Evolutionary conservation across 1,140 invertebrate genomes (phyloP).

Genomic region (Heliconius hermathena): DNA sequence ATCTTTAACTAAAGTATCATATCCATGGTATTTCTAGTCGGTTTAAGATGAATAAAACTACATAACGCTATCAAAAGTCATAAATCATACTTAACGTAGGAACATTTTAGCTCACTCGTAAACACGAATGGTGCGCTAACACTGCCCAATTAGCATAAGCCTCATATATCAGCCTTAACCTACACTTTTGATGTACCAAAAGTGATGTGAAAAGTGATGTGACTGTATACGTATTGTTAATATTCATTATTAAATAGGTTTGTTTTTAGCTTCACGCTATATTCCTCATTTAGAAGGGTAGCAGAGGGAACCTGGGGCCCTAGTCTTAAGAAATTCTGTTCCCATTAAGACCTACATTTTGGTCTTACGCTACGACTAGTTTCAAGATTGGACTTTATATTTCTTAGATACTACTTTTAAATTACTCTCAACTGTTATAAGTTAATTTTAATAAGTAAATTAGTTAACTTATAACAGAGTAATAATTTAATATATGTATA

Average conservation of each 20-base stretch:
- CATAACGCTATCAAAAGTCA: slow-evolving; percentile 10
- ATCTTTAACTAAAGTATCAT: neutral
- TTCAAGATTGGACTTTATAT: too few species aligned
- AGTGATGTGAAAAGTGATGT: neutral
- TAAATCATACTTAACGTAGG: slow-evolving; percentile 13
- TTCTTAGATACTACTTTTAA: too few species aligned
- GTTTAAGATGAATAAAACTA: slow-evolving; percentile 13
- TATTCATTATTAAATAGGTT: neutral
- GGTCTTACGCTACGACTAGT: too few species aligned
- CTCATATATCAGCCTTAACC: slow-evolving; percentile 31
- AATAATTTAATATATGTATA: too few species aligned
- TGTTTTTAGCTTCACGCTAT: neutral
- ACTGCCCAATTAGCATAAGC: slow-evolving; percentile 32
- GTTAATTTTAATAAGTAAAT: too few species aligned
- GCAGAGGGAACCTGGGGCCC: too few species aligned
- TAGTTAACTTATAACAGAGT: too few species aligned
- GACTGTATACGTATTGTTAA: neutral
- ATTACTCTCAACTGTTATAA: too few species aligned
- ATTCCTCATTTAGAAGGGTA: too few species aligned
- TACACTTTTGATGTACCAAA: neutral
- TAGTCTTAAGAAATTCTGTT: too few species aligned
- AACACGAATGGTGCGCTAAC: slow-evolving; percentile 29
- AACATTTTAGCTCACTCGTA: slow-evolving; percentile 20
- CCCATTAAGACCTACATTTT: too few species aligned
- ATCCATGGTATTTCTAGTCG: neutral